Percentiles rank a stretch among this genome's conserved stretches.
Evolutionary conservation across 2,888 invertebrate genomes (phyloP).

Genomic region (Scrobipalpa atriplicella): DNA sequence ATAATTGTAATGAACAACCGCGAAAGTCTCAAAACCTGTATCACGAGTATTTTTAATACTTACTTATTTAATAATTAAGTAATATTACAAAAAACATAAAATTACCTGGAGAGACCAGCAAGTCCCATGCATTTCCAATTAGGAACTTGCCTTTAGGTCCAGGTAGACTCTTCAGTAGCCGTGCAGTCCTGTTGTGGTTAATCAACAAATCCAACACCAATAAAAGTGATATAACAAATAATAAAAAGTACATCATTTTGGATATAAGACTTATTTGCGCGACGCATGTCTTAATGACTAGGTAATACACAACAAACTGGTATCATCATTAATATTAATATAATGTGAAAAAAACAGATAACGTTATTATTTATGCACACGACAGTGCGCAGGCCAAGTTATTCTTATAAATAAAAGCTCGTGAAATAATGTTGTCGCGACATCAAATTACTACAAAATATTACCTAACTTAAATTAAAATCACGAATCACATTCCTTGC

Average conservation of each 20-base stretch:
- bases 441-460: no score
- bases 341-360: background rate
- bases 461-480: no score
- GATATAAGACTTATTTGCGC: background rate
- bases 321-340: background rate
- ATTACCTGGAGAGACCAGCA: background rate
- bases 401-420: background rate
- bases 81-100: no score
- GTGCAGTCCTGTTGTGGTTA: background rate
- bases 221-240: background rate
- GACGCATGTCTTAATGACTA: background rate
- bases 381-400: background rate
- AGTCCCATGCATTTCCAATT: constrained; percentile 13
- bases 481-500: no score
- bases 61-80: no score
- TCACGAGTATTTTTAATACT: no score
- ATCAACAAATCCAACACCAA: background rate
- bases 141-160: constrained; percentile 5
- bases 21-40: no score
- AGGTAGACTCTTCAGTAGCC: background rate
- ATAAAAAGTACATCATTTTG: background rate
- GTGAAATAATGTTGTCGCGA: no score
- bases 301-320: background rate
- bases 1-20: no score
- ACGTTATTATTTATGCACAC: no score